These are phyloP conservation scores for Orgyia antiqua DNA, from an alignment of 2,888 invertebrate genomes.

Conservation along the genomic window DNA sequence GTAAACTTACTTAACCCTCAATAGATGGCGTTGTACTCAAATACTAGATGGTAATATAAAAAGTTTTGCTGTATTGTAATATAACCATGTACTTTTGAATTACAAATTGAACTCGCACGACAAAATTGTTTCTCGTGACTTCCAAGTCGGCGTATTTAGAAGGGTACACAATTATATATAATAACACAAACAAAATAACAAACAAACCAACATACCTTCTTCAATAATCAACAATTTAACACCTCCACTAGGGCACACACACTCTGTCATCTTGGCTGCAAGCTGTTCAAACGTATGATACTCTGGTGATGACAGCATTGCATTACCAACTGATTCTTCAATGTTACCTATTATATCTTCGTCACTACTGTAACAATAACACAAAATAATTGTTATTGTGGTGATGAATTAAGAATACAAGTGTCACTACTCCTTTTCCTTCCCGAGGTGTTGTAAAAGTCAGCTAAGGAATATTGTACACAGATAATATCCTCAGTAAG, in stretches of 20 bases:
- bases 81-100: no score
- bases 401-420: neutral
- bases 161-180: no score
- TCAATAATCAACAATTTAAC: constrained; percentile 61
- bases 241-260: constrained; percentile 44
- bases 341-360: constrained; percentile 47
- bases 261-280: constrained; percentile 54
- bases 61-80: no score
- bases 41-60: no score
- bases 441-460: neutral
- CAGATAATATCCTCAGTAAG: no score
- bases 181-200: no score
- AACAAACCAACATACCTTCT: no score
- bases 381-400: neutral
- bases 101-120: no score
- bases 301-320: constrained; percentile 54
- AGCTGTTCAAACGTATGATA: constrained; percentile 56
- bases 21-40: no score
- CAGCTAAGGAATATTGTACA: neutral
- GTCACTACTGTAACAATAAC: constrained; percentile 34
- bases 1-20: no score
- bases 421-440: neutral
- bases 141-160: no score
- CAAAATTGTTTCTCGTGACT: no score
- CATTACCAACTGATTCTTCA: constrained; percentile 40